These are phyloP conservation scores for Xanthostigma xanthostigma DNA, from an alignment of 2,888 invertebrate species.

Conservation along the genomic window DNA sequence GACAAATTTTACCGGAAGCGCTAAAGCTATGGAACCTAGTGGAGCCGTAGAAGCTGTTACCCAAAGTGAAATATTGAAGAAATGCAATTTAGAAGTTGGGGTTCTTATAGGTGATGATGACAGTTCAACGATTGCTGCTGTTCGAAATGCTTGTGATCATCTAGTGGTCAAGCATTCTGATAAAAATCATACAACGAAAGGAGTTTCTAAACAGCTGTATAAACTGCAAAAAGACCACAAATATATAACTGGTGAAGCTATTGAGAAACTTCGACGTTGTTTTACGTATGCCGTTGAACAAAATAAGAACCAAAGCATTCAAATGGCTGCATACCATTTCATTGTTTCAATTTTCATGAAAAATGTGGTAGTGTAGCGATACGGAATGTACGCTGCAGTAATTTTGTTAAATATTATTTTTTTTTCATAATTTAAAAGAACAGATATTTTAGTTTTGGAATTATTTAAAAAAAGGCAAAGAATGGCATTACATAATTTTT, in stretches of 20 bases:
- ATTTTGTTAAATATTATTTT: no score
- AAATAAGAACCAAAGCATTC: not conserved
- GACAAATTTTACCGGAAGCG: constrained; percentile 16
- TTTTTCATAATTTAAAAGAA: no score
- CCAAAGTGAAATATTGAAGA: not conserved
- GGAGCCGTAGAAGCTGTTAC: not conserved
- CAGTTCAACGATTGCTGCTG: not conserved
- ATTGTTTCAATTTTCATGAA: not conserved
- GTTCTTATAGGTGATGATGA: not conserved
- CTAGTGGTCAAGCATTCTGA: constrained; percentile 7
- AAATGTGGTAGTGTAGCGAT: not conserved
- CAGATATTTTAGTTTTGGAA: no score
- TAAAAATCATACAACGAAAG: constrained; percentile 11
- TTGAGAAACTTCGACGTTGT: constrained; percentile 1
- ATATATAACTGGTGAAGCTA: not conserved
- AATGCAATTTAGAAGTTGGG: not conserved
- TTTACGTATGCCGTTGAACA: not conserved
- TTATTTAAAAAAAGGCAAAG: no score
- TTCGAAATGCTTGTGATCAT: not conserved
- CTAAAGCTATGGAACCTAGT: constrained; percentile 12
- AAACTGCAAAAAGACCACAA: not conserved
- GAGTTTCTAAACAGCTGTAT: constrained; percentile 10
- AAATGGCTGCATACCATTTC: not conserved
- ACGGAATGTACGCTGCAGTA: no score
- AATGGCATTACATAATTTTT: no score